Conservation (phyloP, 2,797 vertebrate genomes). For the Betta splendens region DNA sequence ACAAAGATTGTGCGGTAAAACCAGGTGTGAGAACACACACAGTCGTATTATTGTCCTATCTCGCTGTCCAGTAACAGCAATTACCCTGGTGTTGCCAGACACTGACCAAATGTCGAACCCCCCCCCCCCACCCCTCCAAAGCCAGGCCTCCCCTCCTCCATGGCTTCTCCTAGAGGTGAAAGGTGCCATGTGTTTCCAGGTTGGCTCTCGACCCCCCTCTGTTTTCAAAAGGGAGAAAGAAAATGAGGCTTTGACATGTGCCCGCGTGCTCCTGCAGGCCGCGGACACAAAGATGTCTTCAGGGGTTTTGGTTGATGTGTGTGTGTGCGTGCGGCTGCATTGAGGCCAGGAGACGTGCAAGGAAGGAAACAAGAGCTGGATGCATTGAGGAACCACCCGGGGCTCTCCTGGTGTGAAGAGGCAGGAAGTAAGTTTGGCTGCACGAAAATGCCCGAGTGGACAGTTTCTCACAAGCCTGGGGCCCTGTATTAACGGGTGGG, state of each 20-base stretch:
- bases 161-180: slow-evolving; percentile 67
- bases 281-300: slow-evolving; percentile 49
- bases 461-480: slow-evolving; percentile 45
- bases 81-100: slow-evolving; percentile 53
- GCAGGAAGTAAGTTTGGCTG: slow-evolving; percentile 71
- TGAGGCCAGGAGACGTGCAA: slow-evolving; percentile 31
- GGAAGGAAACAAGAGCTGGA: slow-evolving; percentile 71
- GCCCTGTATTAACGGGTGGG: slow-evolving; percentile 59
- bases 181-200: slow-evolving; percentile 74
- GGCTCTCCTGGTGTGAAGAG: slow-evolving; percentile 69
- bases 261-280: slow-evolving; percentile 44
- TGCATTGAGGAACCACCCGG: slow-evolving; percentile 59
- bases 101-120: slow-evolving; percentile 58
- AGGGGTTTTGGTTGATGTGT: slow-evolving; percentile 30
- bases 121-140: slow-evolving; percentile 23
- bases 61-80: slow-evolving; percentile 37
- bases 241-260: slow-evolving; percentile 63
- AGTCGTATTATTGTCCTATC: background rate
- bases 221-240: slow-evolving; percentile 43
- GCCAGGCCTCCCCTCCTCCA: slow-evolving; percentile 22
- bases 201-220: slow-evolving; percentile 51
- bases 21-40: slow-evolving; percentile 18
- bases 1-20: slow-evolving; percentile 27
- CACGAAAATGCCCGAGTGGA: slow-evolving; percentile 58
- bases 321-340: slow-evolving; percentile 14